Evolutionary conservation across 2,888 invertebrate genomes (phyloP).

Genomic region (Hydropsyche betteni): DNA sequence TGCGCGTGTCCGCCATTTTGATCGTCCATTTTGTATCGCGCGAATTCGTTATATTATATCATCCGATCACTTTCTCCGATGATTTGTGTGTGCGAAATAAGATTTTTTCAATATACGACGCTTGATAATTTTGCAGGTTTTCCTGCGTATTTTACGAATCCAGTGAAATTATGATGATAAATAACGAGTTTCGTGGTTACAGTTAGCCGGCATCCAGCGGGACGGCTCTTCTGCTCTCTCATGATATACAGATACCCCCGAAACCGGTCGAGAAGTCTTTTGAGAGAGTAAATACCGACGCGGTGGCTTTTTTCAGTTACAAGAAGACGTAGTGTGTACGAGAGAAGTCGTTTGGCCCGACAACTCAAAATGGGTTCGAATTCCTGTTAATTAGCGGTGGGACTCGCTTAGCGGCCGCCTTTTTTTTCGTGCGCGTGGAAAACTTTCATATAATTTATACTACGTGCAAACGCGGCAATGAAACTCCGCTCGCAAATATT

Average conservation of each 20-base stretch:
- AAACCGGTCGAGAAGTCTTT: conserved; percentile 40
- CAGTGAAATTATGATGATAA: conserved; percentile 11
- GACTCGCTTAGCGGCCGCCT: conserved; percentile 39
- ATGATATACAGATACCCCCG: conserved; percentile 38
- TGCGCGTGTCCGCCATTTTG: conserved; percentile 17
- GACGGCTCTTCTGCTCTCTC: conserved; percentile 34
- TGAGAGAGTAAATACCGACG: conserved; percentile 43
- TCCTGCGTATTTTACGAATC: background rate
- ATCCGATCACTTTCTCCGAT: background rate
- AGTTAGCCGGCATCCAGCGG: conserved; percentile 20
- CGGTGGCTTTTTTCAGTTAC: conserved; percentile 43
- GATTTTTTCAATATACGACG: background rate
- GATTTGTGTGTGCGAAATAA: background rate
- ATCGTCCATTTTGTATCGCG: conserved; percentile 20
- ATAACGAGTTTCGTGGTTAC: conserved; percentile 31
- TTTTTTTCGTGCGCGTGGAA: conserved; percentile 23
- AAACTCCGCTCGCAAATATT: conserved; percentile 45
- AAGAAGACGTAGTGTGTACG: conserved; percentile 48
- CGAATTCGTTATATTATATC: background rate
- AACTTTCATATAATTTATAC: conserved; percentile 38
- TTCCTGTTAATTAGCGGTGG: conserved; percentile 49
- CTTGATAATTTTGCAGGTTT: background rate
- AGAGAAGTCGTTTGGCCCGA: conserved; percentile 48
- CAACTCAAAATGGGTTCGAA: conserved; percentile 48
- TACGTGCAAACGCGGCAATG: conserved; percentile 49